Evolutionary conservation across 2,888 invertebrate genomes (phyloP), one percentile per base, ranked within the genome.

Genomic region (Latrodectus hesperus): DNA sequence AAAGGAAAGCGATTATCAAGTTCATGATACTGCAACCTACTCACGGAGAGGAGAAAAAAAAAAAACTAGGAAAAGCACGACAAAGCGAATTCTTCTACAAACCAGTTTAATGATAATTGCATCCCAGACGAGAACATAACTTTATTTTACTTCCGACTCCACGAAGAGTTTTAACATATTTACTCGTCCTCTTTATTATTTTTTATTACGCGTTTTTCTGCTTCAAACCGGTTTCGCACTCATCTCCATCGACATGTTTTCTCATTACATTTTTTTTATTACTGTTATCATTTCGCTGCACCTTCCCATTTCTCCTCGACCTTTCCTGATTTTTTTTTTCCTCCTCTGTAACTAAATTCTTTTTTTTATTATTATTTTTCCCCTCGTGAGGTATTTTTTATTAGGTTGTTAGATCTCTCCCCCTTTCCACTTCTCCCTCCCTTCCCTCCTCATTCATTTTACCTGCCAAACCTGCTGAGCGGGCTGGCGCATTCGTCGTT

Each of bases 131-230:
- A 22, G 22, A 55, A 85, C 74, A 75, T 84, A 84, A 84, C 75
- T 75, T 60, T n/a, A 55, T 77, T 74, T 79, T 52, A 85, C 85
- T 85, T 85, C 85, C 85, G 85, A 85, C 85, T 82, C 38, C n/a
- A 26, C 17, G 52, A 38, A 38, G 38, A 73, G 78, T 65, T 79
- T n/a, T 78, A 68, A 70, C 84, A 85, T 80, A 85, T 80, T 80
- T 80, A 76, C 76, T 75, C 74, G 64, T 75, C 64, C 72, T 76
- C 26, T 73, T 72, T 65, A 17, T 64, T 82, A 52, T 75, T 49
- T 75, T 77, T 77, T 12, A 73, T 81, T 73, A 60, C 68, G 73
- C 65, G 26, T 78, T 84, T 73, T 78, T 17, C 67, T 51, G 53
- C 53, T 12, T 17, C 9, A 78, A 84, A 84, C 84, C 84, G 78